phyloP scores from a whole-genome alignment of 2,888 invertebrate genomes.

The Mythimna ferrago region DNA sequence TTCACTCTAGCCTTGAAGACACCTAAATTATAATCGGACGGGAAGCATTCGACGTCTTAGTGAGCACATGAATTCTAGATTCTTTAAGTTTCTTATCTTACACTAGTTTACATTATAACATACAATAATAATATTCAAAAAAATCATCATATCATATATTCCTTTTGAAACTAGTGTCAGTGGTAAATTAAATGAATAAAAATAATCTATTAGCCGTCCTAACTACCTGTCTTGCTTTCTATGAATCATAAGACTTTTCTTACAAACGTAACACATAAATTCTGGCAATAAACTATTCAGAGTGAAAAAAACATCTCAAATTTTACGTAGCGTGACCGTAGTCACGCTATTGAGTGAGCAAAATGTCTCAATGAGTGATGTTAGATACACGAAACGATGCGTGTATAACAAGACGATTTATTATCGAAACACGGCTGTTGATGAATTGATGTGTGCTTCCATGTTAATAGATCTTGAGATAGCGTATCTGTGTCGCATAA shows the following conservation, averaged over 20 bases:
- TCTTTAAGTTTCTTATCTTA: too few species aligned
- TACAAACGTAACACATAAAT: constrained; percentile 7
- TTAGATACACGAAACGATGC: constrained; percentile 18
- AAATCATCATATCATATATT: not conserved
- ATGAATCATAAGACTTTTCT: constrained; percentile 24
- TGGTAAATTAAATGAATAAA: not conserved
- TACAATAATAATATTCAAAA: not conserved
- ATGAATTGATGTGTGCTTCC: constrained; percentile 32
- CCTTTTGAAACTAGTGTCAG: not conserved
- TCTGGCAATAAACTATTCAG: constrained; percentile 22
- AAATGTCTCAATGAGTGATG: constrained; percentile 21
- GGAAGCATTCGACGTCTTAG: too few species aligned
- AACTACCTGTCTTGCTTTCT: not conserved
- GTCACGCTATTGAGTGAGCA: not conserved
- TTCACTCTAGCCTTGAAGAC: too few species aligned
- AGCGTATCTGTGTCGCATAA: constrained; percentile 39
- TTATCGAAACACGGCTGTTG: constrained; percentile 34
- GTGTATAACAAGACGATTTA: constrained; percentile 43
- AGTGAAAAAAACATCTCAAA: constrained; percentile 20
- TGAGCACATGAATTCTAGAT: too few species aligned
- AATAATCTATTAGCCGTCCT: not conserved
- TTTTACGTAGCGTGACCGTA: constrained; percentile 34
- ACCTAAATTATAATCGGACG: too few species aligned
- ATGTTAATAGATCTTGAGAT: constrained; percentile 42
- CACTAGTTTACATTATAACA: not conserved